Conservation (phyloP, 1,140 invertebrate species). For the Sweltsa coloradensis region DNA sequence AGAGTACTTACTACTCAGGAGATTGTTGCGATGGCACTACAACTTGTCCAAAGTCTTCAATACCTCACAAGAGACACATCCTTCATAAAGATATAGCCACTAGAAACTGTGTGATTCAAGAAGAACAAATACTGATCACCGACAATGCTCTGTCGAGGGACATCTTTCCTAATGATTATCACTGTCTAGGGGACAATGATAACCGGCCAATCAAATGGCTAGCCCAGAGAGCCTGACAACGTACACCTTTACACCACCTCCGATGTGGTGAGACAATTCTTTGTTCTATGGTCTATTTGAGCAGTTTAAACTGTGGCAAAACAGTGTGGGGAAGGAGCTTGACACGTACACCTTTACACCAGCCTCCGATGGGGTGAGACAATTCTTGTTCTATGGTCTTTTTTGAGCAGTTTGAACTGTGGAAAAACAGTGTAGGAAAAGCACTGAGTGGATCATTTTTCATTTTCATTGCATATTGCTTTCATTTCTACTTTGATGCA, state of each 20-base stretch:
- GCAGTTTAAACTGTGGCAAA: slow-evolving; percentile 50
- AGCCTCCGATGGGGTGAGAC: slow-evolving; percentile 74
- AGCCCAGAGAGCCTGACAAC: slow-evolving; percentile 73
- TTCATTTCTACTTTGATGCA: too few relatives aligned
- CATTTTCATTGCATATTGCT: too few relatives aligned
- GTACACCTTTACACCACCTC: slow-evolving; percentile 65
- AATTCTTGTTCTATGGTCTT: too few relatives aligned
- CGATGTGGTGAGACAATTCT: slow-evolving; percentile 77
- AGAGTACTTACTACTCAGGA: slow-evolving; percentile 82
- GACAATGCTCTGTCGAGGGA: slow-evolving; percentile 84
- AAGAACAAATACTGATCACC: slow-evolving; percentile 73
- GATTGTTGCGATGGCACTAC: slow-evolving; percentile 85
- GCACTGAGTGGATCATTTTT: too few relatives aligned
- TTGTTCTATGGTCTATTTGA: too few relatives aligned
- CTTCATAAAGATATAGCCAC: slow-evolving; percentile 58
- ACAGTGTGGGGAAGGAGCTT: slow-evolving; percentile 55
- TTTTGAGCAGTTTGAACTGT: too few relatives aligned
- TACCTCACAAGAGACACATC: slow-evolving; percentile 86
- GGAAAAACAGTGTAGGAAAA: too few relatives aligned
- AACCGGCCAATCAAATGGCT: slow-evolving; percentile 94
- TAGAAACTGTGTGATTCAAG: slow-evolving; percentile 38
- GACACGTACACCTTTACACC: slow-evolving; percentile 66
- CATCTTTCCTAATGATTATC: slow-evolving; percentile 89
- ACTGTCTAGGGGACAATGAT: slow-evolving; percentile 88
- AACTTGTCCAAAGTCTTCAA: slow-evolving; percentile 72